phyloP scores from a whole-genome alignment of 2,888 invertebrate genomes.

The Acanthosoma haemorrhoidale region DNA sequence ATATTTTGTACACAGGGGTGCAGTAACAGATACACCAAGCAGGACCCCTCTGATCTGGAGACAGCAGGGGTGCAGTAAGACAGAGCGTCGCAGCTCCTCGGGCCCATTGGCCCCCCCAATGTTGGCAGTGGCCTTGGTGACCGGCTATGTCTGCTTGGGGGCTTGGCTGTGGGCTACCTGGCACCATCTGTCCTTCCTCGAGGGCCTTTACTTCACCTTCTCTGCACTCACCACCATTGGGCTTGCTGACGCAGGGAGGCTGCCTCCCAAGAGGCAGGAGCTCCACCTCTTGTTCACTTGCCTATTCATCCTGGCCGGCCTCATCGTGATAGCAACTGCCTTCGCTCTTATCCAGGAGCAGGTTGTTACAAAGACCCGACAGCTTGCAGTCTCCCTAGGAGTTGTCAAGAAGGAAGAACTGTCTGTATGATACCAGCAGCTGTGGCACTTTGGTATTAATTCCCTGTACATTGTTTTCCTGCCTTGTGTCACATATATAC shows the following conservation, averaged over 20 bases:
- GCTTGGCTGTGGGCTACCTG: conserved; percentile 72
- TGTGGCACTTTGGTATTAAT: background rate
- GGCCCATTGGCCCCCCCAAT: conserved; percentile 54
- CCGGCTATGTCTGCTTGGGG: conserved; percentile 68
- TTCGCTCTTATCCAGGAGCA: conserved; percentile 79
- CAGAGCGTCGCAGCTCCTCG: conserved; percentile 34
- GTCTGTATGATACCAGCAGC: conserved; percentile 37
- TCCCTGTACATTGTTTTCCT: background rate
- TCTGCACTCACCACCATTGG: conserved; percentile 78
- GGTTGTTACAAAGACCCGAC: conserved; percentile 63
- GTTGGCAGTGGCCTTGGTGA: conserved; percentile 61
- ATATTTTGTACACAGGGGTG: no score
- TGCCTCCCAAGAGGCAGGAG: conserved; percentile 46
- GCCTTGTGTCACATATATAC: background rate
- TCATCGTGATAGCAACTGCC: conserved; percentile 77
- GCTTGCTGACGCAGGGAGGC: conserved; percentile 63
- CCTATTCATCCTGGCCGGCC: conserved; percentile 69
- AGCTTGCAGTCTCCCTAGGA: conserved; percentile 35
- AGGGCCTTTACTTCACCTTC: conserved; percentile 80
- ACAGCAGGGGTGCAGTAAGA: conserved; percentile 34
- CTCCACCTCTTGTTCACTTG: conserved; percentile 73
- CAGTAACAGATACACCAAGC: conserved; percentile 68
- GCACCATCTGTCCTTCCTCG: conserved; percentile 68
- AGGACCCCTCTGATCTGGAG: conserved; percentile 68
- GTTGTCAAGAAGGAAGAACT: conserved; percentile 38